phyloP scores from a whole-genome alignment of 2,797 vertebrate genomes.

The Echiichthys vipera region DNA sequence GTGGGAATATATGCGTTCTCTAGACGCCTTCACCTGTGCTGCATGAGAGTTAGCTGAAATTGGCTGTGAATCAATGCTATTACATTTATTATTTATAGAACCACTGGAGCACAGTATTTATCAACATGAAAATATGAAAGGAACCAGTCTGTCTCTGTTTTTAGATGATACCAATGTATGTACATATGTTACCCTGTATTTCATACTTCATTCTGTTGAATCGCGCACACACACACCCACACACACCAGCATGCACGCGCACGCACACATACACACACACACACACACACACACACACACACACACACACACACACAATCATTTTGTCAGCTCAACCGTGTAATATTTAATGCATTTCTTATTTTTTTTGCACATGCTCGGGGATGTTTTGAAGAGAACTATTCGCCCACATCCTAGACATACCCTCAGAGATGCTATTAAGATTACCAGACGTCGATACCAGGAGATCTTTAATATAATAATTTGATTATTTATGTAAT shows the following conservation, averaged over 20 bases:
- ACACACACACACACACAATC: not conserved
- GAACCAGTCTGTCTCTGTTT: slow-evolving; percentile 17
- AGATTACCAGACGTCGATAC: slow-evolving; percentile 41
- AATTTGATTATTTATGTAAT: too few species aligned
- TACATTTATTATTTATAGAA: slow-evolving; percentile 67
- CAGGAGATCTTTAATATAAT: slow-evolving; percentile 31
- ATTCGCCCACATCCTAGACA: slow-evolving; percentile 28
- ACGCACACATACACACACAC: not conserved
- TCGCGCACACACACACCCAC: not conserved
- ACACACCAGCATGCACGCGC: too few species aligned
- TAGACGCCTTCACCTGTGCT: slow-evolving; percentile 52
- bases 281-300: not conserved
- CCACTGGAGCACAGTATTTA: slow-evolving; percentile 50
- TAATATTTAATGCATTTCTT: slow-evolving; percentile 41
- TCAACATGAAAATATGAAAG: slow-evolving; percentile 39
- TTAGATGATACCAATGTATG: slow-evolving; percentile 27
- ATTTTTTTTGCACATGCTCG: slow-evolving; percentile 24
- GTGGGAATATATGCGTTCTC: slow-evolving; percentile 49
- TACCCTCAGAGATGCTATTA: slow-evolving; percentile 45
- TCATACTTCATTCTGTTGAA: slow-evolving; percentile 4
- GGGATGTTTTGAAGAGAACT: slow-evolving; percentile 45
- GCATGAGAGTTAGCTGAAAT: slow-evolving; percentile 24
- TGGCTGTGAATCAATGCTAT: slow-evolving; percentile 58
- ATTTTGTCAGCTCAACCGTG: slow-evolving; percentile 27
- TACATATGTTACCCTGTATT: slow-evolving; percentile 22